Evolutionary conservation across 2,797 vertebrate species (phyloP).

Genomic region (Tapera naevia): DNA sequence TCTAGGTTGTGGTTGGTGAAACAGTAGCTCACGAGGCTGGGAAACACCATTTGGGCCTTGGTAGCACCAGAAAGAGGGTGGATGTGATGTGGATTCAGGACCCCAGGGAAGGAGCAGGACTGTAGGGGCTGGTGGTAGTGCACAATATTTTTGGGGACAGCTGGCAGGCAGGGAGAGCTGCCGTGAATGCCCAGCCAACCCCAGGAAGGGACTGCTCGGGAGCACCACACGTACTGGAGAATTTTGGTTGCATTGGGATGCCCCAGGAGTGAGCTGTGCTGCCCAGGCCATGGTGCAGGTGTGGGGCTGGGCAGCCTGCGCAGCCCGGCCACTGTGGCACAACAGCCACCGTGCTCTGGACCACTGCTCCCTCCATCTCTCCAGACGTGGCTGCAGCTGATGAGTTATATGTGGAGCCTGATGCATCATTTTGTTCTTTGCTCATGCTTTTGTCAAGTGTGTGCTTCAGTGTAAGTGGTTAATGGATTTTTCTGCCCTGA

Average conservation of each 20-base stretch:
- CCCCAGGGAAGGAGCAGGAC: background rate
- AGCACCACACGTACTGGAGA: background rate
- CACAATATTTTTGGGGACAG: background rate
- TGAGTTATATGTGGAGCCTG: background rate
- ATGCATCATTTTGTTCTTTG: slow-evolving; percentile 5
- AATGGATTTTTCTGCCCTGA: slow-evolving; percentile 46
- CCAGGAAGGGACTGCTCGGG: background rate
- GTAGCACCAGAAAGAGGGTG: background rate
- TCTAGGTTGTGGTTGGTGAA: background rate
- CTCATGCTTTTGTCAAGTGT: slow-evolving; percentile 15
- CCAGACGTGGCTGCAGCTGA: rapidly evolving
- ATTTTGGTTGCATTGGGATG: rapidly evolving
- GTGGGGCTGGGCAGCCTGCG: background rate
- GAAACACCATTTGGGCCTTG: rapidly evolving
- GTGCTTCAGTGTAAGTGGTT: slow-evolving; percentile 25
- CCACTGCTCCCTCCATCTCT: background rate
- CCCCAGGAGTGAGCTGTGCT: background rate
- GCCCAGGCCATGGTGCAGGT: rapidly evolving
- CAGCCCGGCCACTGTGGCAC: rapidly evolving
- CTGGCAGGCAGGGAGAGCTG: background rate
- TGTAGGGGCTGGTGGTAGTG: rapidly evolving
- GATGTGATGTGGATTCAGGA: background rate
- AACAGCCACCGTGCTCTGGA: background rate
- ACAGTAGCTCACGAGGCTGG: background rate
- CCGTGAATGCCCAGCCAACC: background rate